A percentile compares a stretch with the other conserved stretches of the same genome.
Evolutionary conservation across 37 sponge, comb jelly and placozoan genomes (phyloP).

Genomic region (Aplysina aerophoba): DNA sequence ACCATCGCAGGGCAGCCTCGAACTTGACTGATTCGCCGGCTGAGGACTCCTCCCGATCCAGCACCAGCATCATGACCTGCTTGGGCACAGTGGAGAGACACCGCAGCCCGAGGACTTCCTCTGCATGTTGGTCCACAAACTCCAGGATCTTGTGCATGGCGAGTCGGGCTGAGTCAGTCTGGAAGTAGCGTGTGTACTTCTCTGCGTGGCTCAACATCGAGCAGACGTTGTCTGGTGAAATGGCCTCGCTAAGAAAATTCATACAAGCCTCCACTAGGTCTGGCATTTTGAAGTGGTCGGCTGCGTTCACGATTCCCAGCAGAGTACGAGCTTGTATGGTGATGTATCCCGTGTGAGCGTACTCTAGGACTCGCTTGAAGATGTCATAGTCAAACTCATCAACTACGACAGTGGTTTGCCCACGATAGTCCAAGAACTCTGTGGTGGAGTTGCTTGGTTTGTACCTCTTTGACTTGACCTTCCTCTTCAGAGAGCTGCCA

Average conservation of each 20-base stretch:
- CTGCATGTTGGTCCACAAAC: constrained; percentile 89
- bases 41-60: constrained; percentile 82
- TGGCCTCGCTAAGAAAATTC: constrained; percentile 70
- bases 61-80: constrained; percentile 87
- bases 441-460: constrained; percentile 47
- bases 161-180: constrained; percentile 69
- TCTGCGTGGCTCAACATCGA: constrained; percentile 84
- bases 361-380: constrained; percentile 90
- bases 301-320: constrained; percentile 92
- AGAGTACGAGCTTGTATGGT: constrained; percentile 85
- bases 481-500: constrained; percentile 22
- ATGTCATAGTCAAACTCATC: constrained; percentile 88
- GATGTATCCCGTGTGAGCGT: constrained; percentile 86
- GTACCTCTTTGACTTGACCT: constrained; percentile 33
- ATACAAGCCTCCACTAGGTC: constrained; percentile 90
- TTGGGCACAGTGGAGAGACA: constrained; percentile 80
- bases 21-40: constrained; percentile 84
- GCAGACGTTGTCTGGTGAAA: constrained; percentile 87
- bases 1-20: constrained; percentile 82
- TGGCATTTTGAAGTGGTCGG: constrained; percentile 91
- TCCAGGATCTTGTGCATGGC: constrained; percentile 88
- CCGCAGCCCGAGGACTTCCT: constrained; percentile 68
- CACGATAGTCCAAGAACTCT: constrained; percentile 57
- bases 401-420: constrained; percentile 51
- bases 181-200: constrained; percentile 92